Evolutionary conservation across 2,113 vertebrate genomes (phyloP).

Genomic region (Anguilla rostrata): DNA sequence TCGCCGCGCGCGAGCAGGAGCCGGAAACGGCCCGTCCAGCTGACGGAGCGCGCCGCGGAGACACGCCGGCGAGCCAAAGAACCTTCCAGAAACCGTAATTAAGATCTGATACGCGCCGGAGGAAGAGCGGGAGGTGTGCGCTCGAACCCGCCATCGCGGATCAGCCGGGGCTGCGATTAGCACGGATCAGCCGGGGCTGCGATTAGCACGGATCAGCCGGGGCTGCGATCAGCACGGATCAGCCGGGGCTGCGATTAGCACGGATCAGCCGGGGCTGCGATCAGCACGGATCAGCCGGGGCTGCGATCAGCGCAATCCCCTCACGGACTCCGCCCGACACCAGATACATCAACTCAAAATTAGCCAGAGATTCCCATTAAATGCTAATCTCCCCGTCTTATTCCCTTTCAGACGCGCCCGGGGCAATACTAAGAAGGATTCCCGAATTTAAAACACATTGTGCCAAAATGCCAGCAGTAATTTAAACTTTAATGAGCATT

Average conservation of each 20-base stretch:
- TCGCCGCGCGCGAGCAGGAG: neutral
- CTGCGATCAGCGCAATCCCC: constrained; percentile 39
- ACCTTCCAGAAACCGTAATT: constrained; percentile 33
- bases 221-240: too few relatives aligned
- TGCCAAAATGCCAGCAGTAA: constrained; percentile 39
- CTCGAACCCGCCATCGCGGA: constrained; percentile 13
- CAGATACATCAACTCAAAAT: constrained; percentile 44
- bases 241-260: neutral
- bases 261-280: too few relatives aligned
- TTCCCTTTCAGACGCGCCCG: constrained; percentile 27
- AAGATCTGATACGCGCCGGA: constrained; percentile 33
- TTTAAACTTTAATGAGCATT: constrained; percentile 60
- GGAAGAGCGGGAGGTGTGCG: neutral
- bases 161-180: constrained; percentile 20
- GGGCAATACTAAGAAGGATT: constrained; percentile 30
- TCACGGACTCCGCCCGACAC: constrained; percentile 44
- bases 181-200: neutral
- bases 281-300: neutral
- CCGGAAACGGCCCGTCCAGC: neutral
- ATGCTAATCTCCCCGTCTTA: constrained; percentile 42
- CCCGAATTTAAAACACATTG: constrained; percentile 44
- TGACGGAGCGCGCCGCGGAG: neutral
- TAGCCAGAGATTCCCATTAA: constrained; percentile 52
- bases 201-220: too few relatives aligned
- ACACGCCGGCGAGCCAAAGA: constrained; percentile 12